phyloP scores from a whole-genome alignment of 2,797 vertebrate genomes.

The Diplodus sargus region DNA sequence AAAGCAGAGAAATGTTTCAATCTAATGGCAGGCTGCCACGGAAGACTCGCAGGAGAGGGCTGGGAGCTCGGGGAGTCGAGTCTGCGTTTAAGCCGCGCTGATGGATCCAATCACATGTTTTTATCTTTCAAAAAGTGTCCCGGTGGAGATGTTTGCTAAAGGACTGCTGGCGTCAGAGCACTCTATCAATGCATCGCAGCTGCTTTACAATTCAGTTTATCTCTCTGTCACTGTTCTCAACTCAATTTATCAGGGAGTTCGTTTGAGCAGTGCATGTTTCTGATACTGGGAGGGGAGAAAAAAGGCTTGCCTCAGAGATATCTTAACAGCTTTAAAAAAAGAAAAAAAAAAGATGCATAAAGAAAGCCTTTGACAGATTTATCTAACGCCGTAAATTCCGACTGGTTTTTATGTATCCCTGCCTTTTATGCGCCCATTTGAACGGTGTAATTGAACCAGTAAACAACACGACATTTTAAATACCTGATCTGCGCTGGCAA shows the following conservation, averaged over 20 bases:
- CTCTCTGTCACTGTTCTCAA: constrained; percentile 71
- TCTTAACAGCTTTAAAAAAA: constrained; percentile 74
- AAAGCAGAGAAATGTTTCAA: constrained; percentile 39
- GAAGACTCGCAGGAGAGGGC: background rate
- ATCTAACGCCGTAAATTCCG: constrained; percentile 79
- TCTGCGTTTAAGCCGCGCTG: constrained; percentile 44
- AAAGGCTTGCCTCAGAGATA: constrained; percentile 72
- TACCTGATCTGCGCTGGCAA: constrained; percentile 58
- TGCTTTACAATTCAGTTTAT: constrained; percentile 76
- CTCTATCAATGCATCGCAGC: constrained; percentile 74
- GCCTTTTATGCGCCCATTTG: constrained; percentile 80
- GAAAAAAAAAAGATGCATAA: constrained; percentile 70
- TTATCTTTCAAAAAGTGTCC: constrained; percentile 59
- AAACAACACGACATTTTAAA: constrained; percentile 77
- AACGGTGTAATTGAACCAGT: constrained; percentile 79
- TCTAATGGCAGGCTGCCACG: constrained; percentile 18
- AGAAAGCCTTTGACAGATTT: constrained; percentile 79
- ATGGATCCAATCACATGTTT: constrained; percentile 72
- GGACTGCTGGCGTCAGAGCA: constrained; percentile 55
- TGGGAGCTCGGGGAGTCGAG: background rate
- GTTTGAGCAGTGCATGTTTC: constrained; percentile 60
- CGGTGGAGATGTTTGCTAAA: constrained; percentile 64
- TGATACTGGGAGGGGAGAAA: constrained; percentile 65
- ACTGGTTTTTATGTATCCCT: constrained; percentile 78
- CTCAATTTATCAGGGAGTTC: constrained; percentile 77